Conservation (phyloP, 1,140 invertebrate genomes). For the Pseudomyrmex sp. region DNA sequence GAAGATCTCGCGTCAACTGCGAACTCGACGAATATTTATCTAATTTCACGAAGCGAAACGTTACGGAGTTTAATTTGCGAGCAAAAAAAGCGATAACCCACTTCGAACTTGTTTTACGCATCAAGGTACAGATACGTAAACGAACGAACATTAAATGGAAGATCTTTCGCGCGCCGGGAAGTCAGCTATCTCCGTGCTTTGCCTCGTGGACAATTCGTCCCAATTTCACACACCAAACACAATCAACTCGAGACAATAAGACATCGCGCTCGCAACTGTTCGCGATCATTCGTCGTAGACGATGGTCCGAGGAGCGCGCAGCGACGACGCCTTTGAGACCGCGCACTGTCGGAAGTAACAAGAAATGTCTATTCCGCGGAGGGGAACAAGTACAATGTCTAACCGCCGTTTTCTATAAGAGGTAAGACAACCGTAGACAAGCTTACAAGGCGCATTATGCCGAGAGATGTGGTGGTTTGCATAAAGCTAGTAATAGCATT, state of each 20-base stretch:
- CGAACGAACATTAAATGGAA: slow-evolving; percentile 16
- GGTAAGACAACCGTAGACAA: slow-evolving; percentile 73
- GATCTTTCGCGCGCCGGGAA: neutral
- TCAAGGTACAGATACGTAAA: neutral
- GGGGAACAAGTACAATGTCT: slow-evolving; percentile 40
- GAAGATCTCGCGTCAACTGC: too few relatives aligned
- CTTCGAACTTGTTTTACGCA: neutral
- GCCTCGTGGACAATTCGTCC: slow-evolving; percentile 15
- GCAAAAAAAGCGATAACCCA: neutral
- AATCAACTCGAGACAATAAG: slow-evolving; percentile 48
- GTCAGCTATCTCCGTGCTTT: neutral
- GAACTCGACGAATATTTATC: too few relatives aligned
- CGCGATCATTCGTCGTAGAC: slow-evolving; percentile 28
- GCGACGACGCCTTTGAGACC: slow-evolving; percentile 7
- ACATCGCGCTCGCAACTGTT: slow-evolving; percentile 28
- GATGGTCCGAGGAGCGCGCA: slow-evolving; percentile 30
- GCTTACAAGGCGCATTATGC: slow-evolving; percentile 73
- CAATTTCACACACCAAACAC: slow-evolving; percentile 12
- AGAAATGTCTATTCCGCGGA: slow-evolving; percentile 49
- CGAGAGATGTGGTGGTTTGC: slow-evolving; percentile 68
- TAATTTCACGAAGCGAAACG: neutral
- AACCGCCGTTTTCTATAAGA: slow-evolving; percentile 65
- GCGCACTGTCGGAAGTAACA: slow-evolving; percentile 14
- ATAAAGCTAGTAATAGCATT: slow-evolving; percentile 67
- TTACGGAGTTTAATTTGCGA: neutral